Evolutionary conservation across 2,113 vertebrate species (phyloP), one percentile per base, ranked within the genome.

Genomic region (Corydoras sp.): DNA sequence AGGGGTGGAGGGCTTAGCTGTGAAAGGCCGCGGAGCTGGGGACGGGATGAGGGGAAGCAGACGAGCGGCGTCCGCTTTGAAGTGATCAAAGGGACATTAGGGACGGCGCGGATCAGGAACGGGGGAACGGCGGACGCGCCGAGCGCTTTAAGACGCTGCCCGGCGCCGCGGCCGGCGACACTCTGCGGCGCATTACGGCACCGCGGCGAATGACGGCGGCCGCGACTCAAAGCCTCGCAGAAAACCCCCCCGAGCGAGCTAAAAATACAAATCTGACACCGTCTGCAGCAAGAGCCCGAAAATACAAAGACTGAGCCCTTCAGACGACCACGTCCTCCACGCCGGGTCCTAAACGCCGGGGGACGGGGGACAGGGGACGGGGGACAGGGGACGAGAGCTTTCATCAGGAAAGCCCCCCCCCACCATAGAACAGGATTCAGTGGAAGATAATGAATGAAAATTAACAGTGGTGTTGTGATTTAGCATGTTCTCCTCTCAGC

Each of bases 181-280:
- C 64, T 58, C 60, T 69, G 70, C 10, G 55, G 69, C 29, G 63
- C 72, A 72, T 51, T 74, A 50, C 14, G 53, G 68, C 65, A 72
- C 72, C 29, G 30, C 43, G 31, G 68, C 50, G 79, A 81, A 82
- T 67, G 12, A 79, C 80, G 62, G 56, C n/a, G 13, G 74, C 72
- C 55, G 35, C 64, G 78, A 81, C 59, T 71, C 30, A 14, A 65
- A 62, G 73, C 74, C 65, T 70, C 79, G 79, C 55, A 48, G 58
- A 56, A 80, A 79, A 70, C 80, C 80, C 10, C 59, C 7, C 78
- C 73, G 72, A 80, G 61, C 18, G 18, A 24, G 73, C 70, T 84
- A 83, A 83, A 82, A 81, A 83, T 78, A 82, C 77, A n/a, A 80
- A 84, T 72, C 35, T 35, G 62, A 62, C 18, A 72, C 75, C 69